Percentiles rank a stretch among this genome's conserved stretches.
Conservation (phyloP, 2,888 invertebrate species). For the Polydrusus pterygomalis region DNA sequence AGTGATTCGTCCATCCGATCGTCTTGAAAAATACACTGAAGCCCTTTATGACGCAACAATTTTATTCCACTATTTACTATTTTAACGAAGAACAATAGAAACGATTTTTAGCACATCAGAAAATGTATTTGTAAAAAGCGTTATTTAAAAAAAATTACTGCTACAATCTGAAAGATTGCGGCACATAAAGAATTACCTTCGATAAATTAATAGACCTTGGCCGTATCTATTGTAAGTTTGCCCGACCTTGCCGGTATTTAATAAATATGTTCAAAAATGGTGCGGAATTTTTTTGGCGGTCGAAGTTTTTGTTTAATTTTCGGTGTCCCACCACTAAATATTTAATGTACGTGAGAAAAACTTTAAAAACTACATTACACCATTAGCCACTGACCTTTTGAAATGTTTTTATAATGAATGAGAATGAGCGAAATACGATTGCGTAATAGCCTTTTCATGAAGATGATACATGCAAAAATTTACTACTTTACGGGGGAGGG, state of each 20-base stretch:
- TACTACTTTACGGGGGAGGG: no score
- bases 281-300: slow-evolving; percentile 25
- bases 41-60: no score
- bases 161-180: slow-evolving; percentile 7
- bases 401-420: background rate
- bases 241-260: slow-evolving; percentile 27
- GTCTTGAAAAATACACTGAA: no score
- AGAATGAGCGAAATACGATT: background rate
- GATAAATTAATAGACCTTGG: slow-evolving; percentile 38
- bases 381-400: slow-evolving; percentile 1
- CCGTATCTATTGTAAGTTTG: slow-evolving; percentile 32
- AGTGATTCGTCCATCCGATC: background rate
- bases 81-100: no score
- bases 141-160: background rate
- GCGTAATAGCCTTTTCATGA: background rate
- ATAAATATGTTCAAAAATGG: slow-evolving; percentile 32
- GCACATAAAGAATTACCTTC: slow-evolving; percentile 32
- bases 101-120: no score
- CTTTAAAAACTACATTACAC: no score
- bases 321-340: background rate
- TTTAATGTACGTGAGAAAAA: background rate
- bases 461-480: no score
- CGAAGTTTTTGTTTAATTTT: slow-evolving; percentile 4
- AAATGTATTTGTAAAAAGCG: no score
- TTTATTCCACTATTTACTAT: no score